Base-by-base conservation (phyloP, 1,140 invertebrate species). In the Lineus longissimus region DNA sequence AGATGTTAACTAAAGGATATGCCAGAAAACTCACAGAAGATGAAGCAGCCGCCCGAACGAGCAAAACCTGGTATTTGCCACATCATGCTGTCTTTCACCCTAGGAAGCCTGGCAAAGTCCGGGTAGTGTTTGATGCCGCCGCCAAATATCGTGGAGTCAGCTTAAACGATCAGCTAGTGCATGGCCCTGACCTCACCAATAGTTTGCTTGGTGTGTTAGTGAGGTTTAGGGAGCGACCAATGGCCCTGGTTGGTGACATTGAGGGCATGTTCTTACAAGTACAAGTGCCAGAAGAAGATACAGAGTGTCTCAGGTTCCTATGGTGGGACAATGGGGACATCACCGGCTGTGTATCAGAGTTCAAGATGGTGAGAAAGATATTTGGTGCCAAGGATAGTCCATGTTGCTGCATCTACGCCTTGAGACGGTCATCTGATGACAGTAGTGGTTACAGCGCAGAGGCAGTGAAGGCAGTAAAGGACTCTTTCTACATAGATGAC, bases 161-260 rank as follows among this genome's bases (percentile, higher is more conserved):
- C 2, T 51, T 78, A 0, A 77, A 78, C 57, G 55, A 70, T 9
- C 22, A 54, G 11, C 45, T 77, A 13, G 41, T 70, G 1, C 22
- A 63, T 2, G 75, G 76, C 11, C 80, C 83, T 9, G 75, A 75
- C 59, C 55, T 84, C 0, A 81, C 83, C 65, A 74, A 58, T 54
- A 55, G 23, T 36, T 55, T 75, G 17, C 30, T 72, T 22, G 71
- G 64, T 27, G 66, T 73, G 7, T 63, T 74, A 19, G 27, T 67
- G 0, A 55, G 63, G 19, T 73, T 73, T 55, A 43, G 73, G 7
- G n/a, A 65, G 47, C 58, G 67, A 29, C 57, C 40, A 15, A 60
- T 74, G 7, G 71, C 71, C 13, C 17, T 72, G 1, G 61, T 66
- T 22, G 54, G 62, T 22, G 61, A 67, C 62, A 65, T 71, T 2